A percentile compares a stretch with the other conserved stretches of the same genome.
These are phyloP conservation scores for Tenthredo livida DNA, from an alignment of 2,888 invertebrate species.

Conservation along the genomic window DNA sequence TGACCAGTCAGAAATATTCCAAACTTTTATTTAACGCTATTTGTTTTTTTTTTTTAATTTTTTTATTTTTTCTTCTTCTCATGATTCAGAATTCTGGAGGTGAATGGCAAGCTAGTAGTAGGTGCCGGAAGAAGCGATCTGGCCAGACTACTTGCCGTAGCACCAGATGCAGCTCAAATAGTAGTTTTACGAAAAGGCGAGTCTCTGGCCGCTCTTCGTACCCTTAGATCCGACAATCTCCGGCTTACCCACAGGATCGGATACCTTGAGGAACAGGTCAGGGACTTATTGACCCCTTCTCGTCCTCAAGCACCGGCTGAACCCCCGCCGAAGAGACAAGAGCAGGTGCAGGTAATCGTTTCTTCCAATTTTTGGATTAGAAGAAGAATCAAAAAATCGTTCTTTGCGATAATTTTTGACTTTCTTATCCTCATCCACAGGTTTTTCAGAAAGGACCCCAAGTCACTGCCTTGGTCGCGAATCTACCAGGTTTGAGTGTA, in stretches of 20 bases:
- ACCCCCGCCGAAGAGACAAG: conserved; percentile 66
- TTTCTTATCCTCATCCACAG: conserved; percentile 67
- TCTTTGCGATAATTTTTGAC: conserved; percentile 24
- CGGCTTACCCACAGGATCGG: conserved; percentile 92
- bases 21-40: conserved; percentile 30
- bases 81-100: conserved; percentile 86
- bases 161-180: conserved; percentile 83
- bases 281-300: conserved; percentile 71
- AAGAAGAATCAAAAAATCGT: not conserved
- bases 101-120: conserved; percentile 88
- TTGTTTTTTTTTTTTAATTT: conserved; percentile 22
- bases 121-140: conserved; percentile 87
- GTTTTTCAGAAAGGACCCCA: conserved; percentile 91
- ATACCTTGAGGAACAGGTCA: conserved; percentile 93
- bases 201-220: conserved; percentile 72
- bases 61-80: conserved; percentile 56
- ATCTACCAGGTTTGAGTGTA: conserved; percentile 81
- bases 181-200: conserved; percentile 81
- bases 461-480: conserved; percentile 87
- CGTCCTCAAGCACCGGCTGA: conserved; percentile 66
- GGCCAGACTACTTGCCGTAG: conserved; percentile 83
- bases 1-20: conserved; percentile 1
- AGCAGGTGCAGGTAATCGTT: conserved; percentile 72
- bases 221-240: conserved; percentile 88
- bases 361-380: not conserved